Evolutionary conservation across 2,113 vertebrate genomes (phyloP).

Genomic region (Clupea harengus): DNA sequence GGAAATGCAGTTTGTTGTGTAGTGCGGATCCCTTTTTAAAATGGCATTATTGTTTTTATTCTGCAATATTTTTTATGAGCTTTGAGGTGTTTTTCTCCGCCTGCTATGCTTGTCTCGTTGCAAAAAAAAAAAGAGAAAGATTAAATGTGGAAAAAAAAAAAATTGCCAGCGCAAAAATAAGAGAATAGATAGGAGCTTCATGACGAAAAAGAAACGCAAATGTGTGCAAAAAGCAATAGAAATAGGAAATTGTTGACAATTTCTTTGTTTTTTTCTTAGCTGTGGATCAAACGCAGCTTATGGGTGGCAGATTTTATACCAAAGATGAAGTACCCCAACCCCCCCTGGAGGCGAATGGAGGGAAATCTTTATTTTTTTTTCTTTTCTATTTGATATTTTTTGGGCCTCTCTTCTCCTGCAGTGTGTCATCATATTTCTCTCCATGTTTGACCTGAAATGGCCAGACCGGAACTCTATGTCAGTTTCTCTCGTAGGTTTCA

Average conservation of each 20-base stretch:
- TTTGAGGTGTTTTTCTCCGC: constrained; percentile 85
- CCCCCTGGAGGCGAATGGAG: constrained; percentile 45
- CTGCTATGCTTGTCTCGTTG: constrained; percentile 94
- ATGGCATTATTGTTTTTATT: constrained; percentile 88
- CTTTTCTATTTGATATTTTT: constrained; percentile 51
- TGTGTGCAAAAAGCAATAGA: constrained; percentile 85
- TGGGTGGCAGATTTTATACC: constrained; percentile 98
- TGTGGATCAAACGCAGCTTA: constrained; percentile 93
- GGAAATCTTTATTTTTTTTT: constrained; percentile 54
- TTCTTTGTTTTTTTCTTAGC: constrained; percentile 95
- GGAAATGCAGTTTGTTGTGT: constrained; percentile 84
- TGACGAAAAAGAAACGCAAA: constrained; percentile 81
- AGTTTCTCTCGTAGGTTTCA: constrained; percentile 68
- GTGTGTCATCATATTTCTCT: constrained; percentile 49
- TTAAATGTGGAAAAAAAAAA: constrained; percentile 56
- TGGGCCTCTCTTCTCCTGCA: constrained; percentile 46
- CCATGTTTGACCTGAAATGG: constrained; percentile 84
- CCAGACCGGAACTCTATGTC: constrained; percentile 80
- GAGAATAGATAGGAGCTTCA: constrained; percentile 82
- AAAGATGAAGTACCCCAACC: constrained; percentile 90
- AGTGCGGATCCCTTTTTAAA: constrained; percentile 77
- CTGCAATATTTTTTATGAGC: constrained; percentile 89
- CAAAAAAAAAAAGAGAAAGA: constrained; percentile 70
- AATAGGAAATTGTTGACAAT: constrained; percentile 98
- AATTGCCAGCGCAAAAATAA: constrained; percentile 66